Evolutionary conservation across 2,888 invertebrate genomes (phyloP).

Genomic region (Brassicogethes aeneus): DNA sequence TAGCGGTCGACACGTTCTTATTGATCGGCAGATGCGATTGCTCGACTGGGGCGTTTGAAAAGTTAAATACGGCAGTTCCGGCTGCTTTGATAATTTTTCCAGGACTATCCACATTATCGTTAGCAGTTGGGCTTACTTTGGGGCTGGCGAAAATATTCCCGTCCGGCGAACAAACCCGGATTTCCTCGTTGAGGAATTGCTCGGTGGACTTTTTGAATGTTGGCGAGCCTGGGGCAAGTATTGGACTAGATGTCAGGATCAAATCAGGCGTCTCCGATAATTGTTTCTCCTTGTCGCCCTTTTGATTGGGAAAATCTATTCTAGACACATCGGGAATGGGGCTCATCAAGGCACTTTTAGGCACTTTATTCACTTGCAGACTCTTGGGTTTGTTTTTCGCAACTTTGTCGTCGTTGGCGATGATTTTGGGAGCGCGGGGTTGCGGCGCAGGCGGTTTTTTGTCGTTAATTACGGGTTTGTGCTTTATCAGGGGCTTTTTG

Average conservation of each 20-base stretch:
- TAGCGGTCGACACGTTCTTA: conserved; percentile 18
- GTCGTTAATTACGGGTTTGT: conserved; percentile 41
- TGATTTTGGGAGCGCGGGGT: background rate
- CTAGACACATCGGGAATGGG: conserved; percentile 38
- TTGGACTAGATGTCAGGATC: conserved; percentile 38
- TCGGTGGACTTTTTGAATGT: conserved; percentile 21
- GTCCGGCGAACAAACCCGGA: conserved; percentile 1
- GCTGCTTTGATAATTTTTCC: conserved; percentile 62
- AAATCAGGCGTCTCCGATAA: conserved; percentile 43
- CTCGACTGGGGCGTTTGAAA: conserved; percentile 38
- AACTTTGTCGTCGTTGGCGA: background rate
- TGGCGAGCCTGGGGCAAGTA: conserved; percentile 15
- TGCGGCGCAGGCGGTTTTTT: conserved; percentile 16
- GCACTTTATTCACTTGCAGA: conserved; percentile 16
- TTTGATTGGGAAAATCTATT: conserved; percentile 17
- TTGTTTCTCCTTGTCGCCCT: conserved; percentile 16
- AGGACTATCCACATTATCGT: no score
- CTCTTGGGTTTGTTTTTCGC: conserved; percentile 3
- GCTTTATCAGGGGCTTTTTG: conserved; percentile 38
- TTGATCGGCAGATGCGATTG: conserved; percentile 20
- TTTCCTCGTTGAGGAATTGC: conserved; percentile 23
- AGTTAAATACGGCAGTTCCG: conserved; percentile 54
- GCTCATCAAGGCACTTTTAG: conserved; percentile 22
- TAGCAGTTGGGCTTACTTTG: conserved; percentile 18
- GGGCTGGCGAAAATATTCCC: background rate